Percentiles rank a stretch among this genome's conserved stretches.
These are phyloP conservation scores for Formicarius rufipectus DNA, from an alignment of 2,113 vertebrate genomes.

Conservation along the genomic window DNA sequence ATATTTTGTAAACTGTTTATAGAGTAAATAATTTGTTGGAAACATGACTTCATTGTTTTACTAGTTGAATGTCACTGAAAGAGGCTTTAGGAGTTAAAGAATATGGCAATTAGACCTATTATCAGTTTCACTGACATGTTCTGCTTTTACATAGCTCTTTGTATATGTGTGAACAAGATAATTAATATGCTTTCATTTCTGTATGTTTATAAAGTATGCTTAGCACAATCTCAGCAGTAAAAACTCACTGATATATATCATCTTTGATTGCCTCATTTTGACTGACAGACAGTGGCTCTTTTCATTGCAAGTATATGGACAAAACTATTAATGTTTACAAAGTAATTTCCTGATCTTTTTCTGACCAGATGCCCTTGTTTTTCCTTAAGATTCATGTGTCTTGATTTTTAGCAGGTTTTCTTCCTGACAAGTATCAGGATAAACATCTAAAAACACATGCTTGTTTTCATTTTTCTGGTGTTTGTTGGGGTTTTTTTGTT, in stretches of 20 bases:
- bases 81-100: neutral
- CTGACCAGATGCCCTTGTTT: neutral
- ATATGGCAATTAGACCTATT: neutral
- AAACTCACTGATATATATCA: neutral
- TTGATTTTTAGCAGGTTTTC: neutral
- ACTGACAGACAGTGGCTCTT: neutral
- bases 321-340: neutral
- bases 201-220: neutral
- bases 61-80: neutral
- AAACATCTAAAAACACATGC: neutral
- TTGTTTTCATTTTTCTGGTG: neutral
- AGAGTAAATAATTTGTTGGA: neutral
- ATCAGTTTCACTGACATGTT: neutral
- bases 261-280: neutral
- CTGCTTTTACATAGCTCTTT: neutral
- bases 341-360: neutral
- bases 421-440: neutral
- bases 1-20: constrained; percentile 8
- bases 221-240: neutral
- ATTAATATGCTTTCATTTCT: neutral
- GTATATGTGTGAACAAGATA: neutral
- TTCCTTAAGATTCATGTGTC: neutral
- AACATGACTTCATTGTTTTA: neutral
- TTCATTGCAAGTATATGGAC: neutral
- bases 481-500: no score